Base-by-base conservation (phyloP, 2,797 vertebrate species). In the Microchirus variegatus region DNA sequence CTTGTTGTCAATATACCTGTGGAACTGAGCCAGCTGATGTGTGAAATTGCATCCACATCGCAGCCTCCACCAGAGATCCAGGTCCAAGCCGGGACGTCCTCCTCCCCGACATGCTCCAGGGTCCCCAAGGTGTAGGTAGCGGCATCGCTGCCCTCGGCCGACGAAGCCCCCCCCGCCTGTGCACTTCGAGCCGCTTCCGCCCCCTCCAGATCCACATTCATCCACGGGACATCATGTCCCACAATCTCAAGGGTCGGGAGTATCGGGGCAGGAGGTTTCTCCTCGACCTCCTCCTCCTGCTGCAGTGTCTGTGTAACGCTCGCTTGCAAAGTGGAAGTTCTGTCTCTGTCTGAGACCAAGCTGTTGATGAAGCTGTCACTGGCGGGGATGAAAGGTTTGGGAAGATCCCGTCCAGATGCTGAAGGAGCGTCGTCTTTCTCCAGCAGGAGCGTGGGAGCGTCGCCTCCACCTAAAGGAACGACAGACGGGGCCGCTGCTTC, bases 31-130 rank as follows among this genome's bases (percentile, higher is more conserved):
- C 97, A 99, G 82, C 92, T 95, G 78, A 95, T 80, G 0, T 85
- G 79, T 3, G 91, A 92, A 47, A 84, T 86, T 0, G 92, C 81
- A 15, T 96, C 94, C 5, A 98, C 92, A 0, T 94, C 87, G 3
- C 97, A 99, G 80, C 95, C 94, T 43, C 96, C 96, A 2, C 95
- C 96, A 0, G 94, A 95, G 63, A 98, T 94, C 97, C 97, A 99
- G 61, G 94, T 86, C 97, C 97, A 99, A 48, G 96, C 88, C 0
- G 94, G 95, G 1, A 73, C 81, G 0, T 94, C 92, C 59, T 93
- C 95, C 40, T 95, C 94, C 0, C 94, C 94, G 0, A 85, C 62
- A 3, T 83, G 87, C 0, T 95, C 95, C 31, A 94, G 79, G 45
- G 80, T 41, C 56, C 91, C 95, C 63, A 92, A 82, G 0, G 93